phyloP scores from a whole-genome alignment of 2,797 vertebrate species.

The Cottoperca gobio region DNA sequence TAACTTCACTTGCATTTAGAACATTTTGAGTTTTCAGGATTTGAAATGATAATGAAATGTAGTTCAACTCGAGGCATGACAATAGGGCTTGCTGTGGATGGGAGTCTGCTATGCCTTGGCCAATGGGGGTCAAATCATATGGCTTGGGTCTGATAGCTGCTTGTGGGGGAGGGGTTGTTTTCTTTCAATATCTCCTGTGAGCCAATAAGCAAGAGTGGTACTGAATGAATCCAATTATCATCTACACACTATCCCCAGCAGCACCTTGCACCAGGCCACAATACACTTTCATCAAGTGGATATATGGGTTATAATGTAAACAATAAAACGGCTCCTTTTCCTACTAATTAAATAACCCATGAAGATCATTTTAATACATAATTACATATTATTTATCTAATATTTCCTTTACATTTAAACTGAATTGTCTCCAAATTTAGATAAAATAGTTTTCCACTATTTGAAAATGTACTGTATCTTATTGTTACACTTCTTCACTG shows the following conservation, averaged over 20 bases:
- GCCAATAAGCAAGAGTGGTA: slow-evolving; percentile 80
- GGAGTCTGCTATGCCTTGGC: slow-evolving; percentile 46
- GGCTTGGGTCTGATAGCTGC: slow-evolving; percentile 62
- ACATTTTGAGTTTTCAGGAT: not conserved
- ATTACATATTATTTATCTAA: not conserved
- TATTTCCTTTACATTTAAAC: not conserved
- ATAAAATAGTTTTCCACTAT: not conserved
- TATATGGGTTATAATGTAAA: not conserved
- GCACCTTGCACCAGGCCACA: slow-evolving; percentile 36
- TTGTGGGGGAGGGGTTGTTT: slow-evolving; percentile 76
- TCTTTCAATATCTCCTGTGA: slow-evolving; percentile 81
- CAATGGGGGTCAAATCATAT: slow-evolving; percentile 73
- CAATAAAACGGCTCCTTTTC: not conserved
- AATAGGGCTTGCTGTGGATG: slow-evolving; percentile 40
- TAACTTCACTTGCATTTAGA: not conserved
- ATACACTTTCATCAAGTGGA: slow-evolving; percentile 28
- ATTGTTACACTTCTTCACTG: not conserved
- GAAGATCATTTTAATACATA: not conserved
- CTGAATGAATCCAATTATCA: slow-evolving; percentile 77
- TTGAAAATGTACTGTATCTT: not conserved
- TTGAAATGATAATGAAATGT: slow-evolving; percentile 18
- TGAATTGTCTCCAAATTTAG: not conserved
- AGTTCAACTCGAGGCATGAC: slow-evolving; percentile 30
- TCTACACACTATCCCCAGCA: slow-evolving; percentile 48
- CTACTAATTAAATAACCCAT: not conserved